Evolutionary conservation across 2,888 invertebrate genomes (phyloP), one percentile per base, ranked within the genome.

Genomic region (Rhagonycha lutea): DNA sequence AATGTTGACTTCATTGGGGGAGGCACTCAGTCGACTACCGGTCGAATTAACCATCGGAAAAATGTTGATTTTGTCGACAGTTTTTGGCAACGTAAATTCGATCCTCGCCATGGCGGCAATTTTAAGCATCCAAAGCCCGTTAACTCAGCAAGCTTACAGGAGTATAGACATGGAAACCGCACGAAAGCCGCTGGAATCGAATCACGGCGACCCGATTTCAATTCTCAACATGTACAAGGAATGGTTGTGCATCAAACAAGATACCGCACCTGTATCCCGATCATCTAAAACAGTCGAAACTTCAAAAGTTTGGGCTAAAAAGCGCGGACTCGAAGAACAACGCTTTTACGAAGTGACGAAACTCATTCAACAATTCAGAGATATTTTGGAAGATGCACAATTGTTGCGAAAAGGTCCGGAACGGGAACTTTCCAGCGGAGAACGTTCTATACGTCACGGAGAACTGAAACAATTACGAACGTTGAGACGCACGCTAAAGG

Each of bases 271-370:
- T 79, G 28, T 29, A 18, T 47, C 75, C 10, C 11, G 73, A n/a
- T 69, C 76, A 2, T 61, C 77, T 5, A 78, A 81, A 70, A 14
- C 32, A 2, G 76, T 72, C 47, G 85, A 87, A 76, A 86, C 83
- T 71, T 91, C 93, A 0, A 90, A 93, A 65, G 92, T 92, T 76
- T 99, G 99, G 99, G 97, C 98, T 82, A 92, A 92, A 79, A 91
- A 95, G 74, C 90, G 97, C 74, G 98, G 98, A 0, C 90, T 99
- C 8, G 99, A 99, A 87, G 99, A 99, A 86, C 98, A 99, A 87
- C 89, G 99, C 23, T 94, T 99, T 84, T 99, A 98, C 85, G 99
- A 99, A 88, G 94, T 98, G 84, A 96, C 96, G 0, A 99, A 99
- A 89, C 89, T 99, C 7, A 91, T 97, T 47, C 91, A 94, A 24